Conservation (phyloP, 2,113 vertebrate species). For the Lophius piscatorius region DNA sequence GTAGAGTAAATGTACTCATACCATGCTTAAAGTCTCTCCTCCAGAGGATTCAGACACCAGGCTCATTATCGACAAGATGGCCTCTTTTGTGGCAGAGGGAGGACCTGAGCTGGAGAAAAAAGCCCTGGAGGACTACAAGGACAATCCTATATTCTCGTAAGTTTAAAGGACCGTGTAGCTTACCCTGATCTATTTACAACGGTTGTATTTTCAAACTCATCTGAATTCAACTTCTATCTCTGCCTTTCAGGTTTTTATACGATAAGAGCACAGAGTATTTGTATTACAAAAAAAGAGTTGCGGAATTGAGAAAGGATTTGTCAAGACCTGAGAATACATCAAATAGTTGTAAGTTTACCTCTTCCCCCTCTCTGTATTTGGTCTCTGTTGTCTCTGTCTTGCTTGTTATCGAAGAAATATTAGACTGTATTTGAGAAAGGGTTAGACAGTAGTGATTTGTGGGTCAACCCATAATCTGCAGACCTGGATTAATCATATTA, state of each 20-base stretch:
- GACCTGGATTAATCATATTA: no score
- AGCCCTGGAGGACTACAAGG: constrained; percentile 93
- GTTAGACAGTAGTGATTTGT: not conserved
- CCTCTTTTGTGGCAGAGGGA: constrained; percentile 93
- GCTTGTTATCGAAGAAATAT: not conserved
- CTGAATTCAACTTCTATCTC: not conserved
- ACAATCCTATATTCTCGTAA: constrained; percentile 92
- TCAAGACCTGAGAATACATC: constrained; percentile 70
- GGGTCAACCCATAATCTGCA: not conserved
- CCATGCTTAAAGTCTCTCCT: constrained; percentile 99
- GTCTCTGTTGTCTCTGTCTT: not conserved
- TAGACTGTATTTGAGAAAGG: not conserved
- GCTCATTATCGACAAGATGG: constrained; percentile 94
- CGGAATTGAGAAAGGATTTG: constrained; percentile 83
- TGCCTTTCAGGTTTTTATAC: constrained; percentile 87
- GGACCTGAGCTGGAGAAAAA: constrained; percentile 91
- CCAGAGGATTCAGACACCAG: constrained; percentile 94
- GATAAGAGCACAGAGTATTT: constrained; percentile 93
- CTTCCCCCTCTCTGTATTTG: not conserved
- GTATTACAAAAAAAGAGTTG: constrained; percentile 95
- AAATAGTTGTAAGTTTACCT: constrained; percentile 83
- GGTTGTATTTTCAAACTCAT: no score
- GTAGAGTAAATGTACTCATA: constrained; percentile 92
- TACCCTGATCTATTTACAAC: not conserved
- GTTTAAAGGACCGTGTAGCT: constrained; percentile 58